Conservation (phyloP, 2,888 invertebrate species). For the Plebejus argus region DNA sequence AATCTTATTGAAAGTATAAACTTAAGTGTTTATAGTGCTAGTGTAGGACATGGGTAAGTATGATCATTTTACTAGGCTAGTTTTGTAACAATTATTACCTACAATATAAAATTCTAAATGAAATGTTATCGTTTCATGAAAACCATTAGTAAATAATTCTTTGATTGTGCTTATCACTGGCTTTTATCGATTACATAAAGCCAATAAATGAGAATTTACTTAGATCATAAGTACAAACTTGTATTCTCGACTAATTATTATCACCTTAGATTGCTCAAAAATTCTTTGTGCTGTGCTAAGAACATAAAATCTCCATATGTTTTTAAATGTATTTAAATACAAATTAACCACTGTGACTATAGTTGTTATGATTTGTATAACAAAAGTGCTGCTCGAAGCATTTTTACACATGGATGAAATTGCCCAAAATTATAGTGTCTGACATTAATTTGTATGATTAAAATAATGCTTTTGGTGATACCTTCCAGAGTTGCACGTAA, state of each 20-base stretch:
- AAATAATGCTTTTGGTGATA: constrained; percentile 1
- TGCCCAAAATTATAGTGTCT: not conserved
- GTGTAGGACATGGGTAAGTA: constrained; percentile 1
- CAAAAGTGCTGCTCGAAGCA: not conserved
- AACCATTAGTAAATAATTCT: too few relatives aligned
- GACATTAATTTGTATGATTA: not conserved
- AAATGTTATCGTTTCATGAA: not conserved
- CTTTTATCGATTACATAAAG: not conserved
- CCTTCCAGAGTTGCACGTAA: constrained; percentile 13
- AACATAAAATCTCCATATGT: not conserved
- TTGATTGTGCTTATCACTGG: not conserved
- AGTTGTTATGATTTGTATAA: not conserved
- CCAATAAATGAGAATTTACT: not conserved
- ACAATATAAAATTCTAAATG: not conserved
- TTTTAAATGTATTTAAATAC: not conserved
- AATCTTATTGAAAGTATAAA: not conserved
- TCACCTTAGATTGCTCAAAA: not conserved
- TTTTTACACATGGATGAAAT: not conserved
- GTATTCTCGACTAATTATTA: too few relatives aligned
- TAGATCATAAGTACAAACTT: not conserved
- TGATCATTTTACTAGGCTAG: not conserved
- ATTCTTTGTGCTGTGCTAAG: not conserved
- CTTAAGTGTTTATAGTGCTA: not conserved
- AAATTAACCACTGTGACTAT: not conserved
- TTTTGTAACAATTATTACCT: not conserved